phyloP scores from a whole-genome alignment of 1,140 invertebrate species.

The Rhizoglyphus robini region DNA sequence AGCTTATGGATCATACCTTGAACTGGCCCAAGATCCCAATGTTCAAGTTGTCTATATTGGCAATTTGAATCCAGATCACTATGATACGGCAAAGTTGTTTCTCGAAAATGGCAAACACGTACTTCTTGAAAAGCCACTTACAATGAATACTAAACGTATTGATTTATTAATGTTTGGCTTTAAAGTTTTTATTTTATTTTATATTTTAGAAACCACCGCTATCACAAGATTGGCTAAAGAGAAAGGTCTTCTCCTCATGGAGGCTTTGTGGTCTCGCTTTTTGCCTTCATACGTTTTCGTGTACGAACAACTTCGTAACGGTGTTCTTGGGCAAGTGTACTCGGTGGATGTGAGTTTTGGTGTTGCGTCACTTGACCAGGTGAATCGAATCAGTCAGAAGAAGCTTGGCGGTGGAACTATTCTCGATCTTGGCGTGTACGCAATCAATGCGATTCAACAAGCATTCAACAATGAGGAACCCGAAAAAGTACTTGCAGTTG shows the following conservation, averaged over 20 bases:
- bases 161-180: background rate
- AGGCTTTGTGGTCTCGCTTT: conserved; percentile 64
- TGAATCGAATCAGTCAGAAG: conserved; percentile 49
- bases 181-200: background rate
- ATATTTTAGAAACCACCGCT: conserved; percentile 39
- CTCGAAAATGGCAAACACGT: conserved; percentile 61
- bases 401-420: conserved; percentile 60
- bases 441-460: conserved; percentile 54
- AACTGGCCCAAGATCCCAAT: conserved; percentile 53
- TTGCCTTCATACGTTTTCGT: conserved; percentile 56
- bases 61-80: conserved; percentile 52
- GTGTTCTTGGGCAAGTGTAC: conserved; percentile 52
- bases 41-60: conserved; percentile 68
- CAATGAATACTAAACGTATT: conserved; percentile 46
- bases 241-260: conserved; percentile 34
- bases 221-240: conserved; percentile 43
- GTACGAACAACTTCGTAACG: conserved; percentile 43
- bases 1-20: conserved; percentile 57
- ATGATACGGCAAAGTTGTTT: conserved; percentile 48
- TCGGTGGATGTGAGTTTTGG: conserved; percentile 55
- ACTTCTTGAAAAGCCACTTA: conserved; percentile 68
- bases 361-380: conserved; percentile 35
- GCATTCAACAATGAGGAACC: conserved; percentile 50
- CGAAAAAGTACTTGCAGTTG: conserved; percentile 45
- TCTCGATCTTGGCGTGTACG: conserved; percentile 69